Evolutionary conservation across 2,797 vertebrate species (phyloP), one percentile per base, ranked within the genome.

Genomic region (Macroramphosus scolopax): DNA sequence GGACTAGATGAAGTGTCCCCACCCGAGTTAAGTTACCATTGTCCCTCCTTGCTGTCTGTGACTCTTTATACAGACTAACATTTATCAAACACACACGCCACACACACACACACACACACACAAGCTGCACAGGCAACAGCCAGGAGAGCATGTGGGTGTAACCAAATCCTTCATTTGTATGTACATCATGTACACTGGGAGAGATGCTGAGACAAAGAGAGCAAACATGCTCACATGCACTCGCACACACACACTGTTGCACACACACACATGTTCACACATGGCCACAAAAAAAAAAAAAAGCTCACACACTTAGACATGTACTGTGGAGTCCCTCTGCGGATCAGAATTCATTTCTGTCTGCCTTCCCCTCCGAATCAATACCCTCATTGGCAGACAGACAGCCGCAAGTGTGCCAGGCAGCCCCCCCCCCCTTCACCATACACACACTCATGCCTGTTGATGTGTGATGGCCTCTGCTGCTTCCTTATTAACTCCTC

Each of bases 401-500:
- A 81, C 83, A 78, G 73, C 69, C 52, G 41, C 72, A 73, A 77
- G 80, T 78, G 73, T 75, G 78, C 77, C 74, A 77, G 77, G 79
- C 68, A 83, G 72, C 63, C 73, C 73, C 49, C 57, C 61, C 25
- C 45, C 63, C 35, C 70, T 56, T 72, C 53, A 49, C 50, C 42
- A 61, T 32, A 29, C 63, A 60, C 43, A 68, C 47, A 9, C 48
- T 46, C 61, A 69, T 65, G 78, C 77, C 79, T 84, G 86, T 87
- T 86, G 85, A 81, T 86, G 74, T 82, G 72, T 70, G 80, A 82
- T 78, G 87, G 81, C 81, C 74, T 81, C 75, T 76, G 68, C 79
- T 74, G 78, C 72, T 85, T 78, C 82, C 83, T 89, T 88, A 90
- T 90, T 89, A 89, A 89, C 87, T 84, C 82, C 77, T 88, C 76